A percentile compares a stretch with the other conserved stretches of the same genome.
Conservation (phyloP, 2,113 vertebrate genomes). For the Chlamydotis undulata region DNA sequence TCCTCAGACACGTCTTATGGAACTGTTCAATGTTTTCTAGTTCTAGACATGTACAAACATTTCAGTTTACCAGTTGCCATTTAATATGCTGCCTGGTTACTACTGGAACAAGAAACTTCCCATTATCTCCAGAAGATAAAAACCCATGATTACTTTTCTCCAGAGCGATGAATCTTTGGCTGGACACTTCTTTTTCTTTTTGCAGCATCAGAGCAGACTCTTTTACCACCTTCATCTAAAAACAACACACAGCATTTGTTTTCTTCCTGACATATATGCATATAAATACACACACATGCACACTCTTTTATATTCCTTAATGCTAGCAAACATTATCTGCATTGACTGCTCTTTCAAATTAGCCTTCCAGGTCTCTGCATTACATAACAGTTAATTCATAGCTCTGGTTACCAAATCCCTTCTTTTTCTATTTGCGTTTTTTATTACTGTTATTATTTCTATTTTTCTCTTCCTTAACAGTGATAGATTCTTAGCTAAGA, state of each 20-base stretch:
- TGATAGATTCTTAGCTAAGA: neutral
- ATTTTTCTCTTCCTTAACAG: constrained; percentile 4
- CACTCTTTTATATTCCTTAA: neutral
- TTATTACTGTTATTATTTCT: constrained; percentile 15
- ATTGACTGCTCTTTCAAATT: neutral
- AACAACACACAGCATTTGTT: neutral
- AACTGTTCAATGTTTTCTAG: neutral
- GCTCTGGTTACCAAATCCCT: neutral
- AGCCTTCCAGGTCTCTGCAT: neutral
- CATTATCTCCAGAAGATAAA: neutral
- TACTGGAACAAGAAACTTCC: neutral
- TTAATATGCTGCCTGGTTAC: neutral
- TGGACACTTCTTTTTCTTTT: neutral
- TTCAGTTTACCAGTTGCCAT: neutral
- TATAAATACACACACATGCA: neutral
- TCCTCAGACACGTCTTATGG: neutral
- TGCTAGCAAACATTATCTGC: neutral
- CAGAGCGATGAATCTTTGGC: neutral
- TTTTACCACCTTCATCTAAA: neutral
- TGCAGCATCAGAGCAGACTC: neutral
- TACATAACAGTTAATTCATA: neutral
- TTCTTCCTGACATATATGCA: neutral
- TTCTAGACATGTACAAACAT: neutral
- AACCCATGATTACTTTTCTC: neutral
- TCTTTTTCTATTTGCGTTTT: neutral